phyloP scores from a whole-genome alignment of 2,888 invertebrate species.

The Smittia aterrima region DNA sequence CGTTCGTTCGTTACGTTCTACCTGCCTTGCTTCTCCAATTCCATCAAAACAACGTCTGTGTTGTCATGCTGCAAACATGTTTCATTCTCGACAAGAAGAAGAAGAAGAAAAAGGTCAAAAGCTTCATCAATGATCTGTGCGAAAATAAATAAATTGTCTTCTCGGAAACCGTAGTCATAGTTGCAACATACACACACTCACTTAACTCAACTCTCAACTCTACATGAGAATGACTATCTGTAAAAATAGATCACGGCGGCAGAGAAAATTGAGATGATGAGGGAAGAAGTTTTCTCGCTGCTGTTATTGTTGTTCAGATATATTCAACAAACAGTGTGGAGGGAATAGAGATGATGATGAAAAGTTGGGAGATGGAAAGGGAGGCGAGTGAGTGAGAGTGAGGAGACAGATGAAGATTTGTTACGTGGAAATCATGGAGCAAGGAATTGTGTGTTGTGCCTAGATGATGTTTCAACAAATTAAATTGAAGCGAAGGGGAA shows the following conservation, averaged over 20 bases:
- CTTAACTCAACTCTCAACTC: too few relatives aligned
- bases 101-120: not conserved
- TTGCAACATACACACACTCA: not conserved
- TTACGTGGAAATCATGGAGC: not conserved
- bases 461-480: conserved; percentile 30
- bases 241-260: conserved; percentile 18
- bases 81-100: too few relatives aligned
- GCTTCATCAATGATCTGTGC: not conserved
- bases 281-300: conserved; percentile 6
- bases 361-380: not conserved
- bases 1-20: not conserved
- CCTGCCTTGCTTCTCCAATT: too few relatives aligned
- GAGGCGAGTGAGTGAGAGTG: not conserved
- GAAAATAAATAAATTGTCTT: not conserved
- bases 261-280: conserved; percentile 10
- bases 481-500: conserved; percentile 28
- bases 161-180: not conserved
- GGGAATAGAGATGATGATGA: not conserved
- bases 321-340: conserved; percentile 20
- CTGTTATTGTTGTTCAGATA: conserved; percentile 15
- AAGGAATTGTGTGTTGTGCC: conserved; percentile 7
- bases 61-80: too few relatives aligned
- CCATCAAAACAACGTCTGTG: too few relatives aligned
- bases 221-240: not conserved
- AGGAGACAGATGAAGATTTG: not conserved